Evolutionary conservation across 2,113 vertebrate genomes (phyloP).

Genomic region (Lipotes vexillifer): DNA sequence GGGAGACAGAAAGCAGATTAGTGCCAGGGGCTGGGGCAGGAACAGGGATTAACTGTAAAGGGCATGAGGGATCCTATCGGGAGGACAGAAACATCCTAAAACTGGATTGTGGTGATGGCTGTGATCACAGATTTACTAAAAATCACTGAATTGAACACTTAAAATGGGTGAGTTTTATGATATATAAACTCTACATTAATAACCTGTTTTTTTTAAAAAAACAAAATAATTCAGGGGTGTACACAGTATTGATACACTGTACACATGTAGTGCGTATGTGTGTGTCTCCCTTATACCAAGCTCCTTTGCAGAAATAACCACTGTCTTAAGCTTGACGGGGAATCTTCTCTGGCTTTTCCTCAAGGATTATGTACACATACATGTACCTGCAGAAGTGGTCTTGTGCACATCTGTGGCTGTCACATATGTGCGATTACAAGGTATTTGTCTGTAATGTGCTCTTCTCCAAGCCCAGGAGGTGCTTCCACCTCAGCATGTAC

Average conservation of each 20-base stretch:
- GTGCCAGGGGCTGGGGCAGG: background rate
- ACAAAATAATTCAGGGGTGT: background rate
- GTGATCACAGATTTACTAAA: background rate
- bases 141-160: background rate
- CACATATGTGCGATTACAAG: background rate
- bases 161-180: background rate
- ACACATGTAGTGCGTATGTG: background rate
- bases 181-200: background rate
- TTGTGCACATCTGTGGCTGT: background rate
- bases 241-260: background rate
- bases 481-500: background rate
- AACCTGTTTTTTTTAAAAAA: background rate
- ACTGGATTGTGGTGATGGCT: background rate
- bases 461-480: background rate
- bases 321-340: background rate
- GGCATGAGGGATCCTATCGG: fast-evolving
- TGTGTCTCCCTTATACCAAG: background rate
- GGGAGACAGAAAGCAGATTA: background rate
- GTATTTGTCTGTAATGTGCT: background rate
- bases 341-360: background rate
- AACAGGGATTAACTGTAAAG: background rate
- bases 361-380: background rate
- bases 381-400: background rate
- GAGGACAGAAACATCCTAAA: background rate
- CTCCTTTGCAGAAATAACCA: background rate